Evolutionary conservation across 2,113 vertebrate species (phyloP).

Genomic region (Ictalurus furcatus): DNA sequence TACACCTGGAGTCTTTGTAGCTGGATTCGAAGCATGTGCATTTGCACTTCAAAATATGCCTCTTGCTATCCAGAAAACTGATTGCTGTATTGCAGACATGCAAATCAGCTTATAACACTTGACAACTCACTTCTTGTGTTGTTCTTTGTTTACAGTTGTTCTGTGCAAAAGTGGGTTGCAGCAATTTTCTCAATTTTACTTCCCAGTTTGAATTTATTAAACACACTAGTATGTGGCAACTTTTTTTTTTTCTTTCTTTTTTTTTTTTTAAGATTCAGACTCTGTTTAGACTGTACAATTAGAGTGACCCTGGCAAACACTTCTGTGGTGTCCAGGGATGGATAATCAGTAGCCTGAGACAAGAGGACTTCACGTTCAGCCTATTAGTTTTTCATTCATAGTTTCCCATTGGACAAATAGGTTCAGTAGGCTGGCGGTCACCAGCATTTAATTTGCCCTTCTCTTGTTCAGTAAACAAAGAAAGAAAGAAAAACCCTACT

Average conservation of each 20-base stretch:
- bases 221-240: neutral
- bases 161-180: neutral
- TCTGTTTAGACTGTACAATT: neutral
- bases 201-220: neutral
- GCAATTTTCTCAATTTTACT: neutral
- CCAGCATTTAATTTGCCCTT: neutral
- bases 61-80: neutral
- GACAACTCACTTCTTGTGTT: neutral
- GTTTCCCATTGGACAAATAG: slow-evolving; percentile 1
- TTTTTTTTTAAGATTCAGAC: too few species aligned
- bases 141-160: neutral
- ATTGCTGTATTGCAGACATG: neutral
- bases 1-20: neutral
- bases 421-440: neutral
- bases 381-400: neutral
- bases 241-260: neutral
- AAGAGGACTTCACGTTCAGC: neutral
- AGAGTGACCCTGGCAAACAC: neutral
- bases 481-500: neutral
- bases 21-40: neutral
- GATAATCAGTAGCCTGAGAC: neutral
- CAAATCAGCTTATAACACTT: neutral
- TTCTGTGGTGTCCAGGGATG: neutral
- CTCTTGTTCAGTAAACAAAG: neutral
- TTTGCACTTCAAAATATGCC: neutral